Evolutionary conservation across 2,888 invertebrate species (phyloP).

Genomic region (Drosophila kuntzei): DNA sequence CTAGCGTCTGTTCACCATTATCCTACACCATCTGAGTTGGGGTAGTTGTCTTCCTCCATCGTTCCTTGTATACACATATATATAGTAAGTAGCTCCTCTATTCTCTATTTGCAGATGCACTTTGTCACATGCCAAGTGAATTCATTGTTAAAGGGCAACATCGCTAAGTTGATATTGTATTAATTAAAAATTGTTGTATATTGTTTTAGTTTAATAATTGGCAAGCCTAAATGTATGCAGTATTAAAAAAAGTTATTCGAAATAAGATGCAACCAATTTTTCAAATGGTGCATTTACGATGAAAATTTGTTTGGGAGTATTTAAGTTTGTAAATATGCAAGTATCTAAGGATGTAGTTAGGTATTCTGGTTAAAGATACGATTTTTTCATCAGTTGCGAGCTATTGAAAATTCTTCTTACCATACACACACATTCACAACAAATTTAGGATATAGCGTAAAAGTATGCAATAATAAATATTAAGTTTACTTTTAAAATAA

Average conservation of each 20-base stretch:
- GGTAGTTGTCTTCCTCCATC: neutral
- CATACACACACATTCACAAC: too few species aligned
- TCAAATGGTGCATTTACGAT: neutral
- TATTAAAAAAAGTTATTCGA: neutral
- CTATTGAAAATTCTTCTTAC: neutral
- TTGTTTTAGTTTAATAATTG: too few species aligned
- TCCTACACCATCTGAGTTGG: neutral
- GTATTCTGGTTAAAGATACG: too few species aligned
- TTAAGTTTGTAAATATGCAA: neutral
- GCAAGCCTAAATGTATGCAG: neutral
- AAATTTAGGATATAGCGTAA: neutral
- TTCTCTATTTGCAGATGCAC: conserved; percentile 64
- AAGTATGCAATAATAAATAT: neutral
- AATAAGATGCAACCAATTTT: neutral
- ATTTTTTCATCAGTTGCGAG: too few species aligned
- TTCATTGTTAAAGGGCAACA: conserved; percentile 42
- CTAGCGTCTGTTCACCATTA: conserved; percentile 30
- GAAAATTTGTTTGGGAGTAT: neutral
- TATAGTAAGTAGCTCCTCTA: neutral
- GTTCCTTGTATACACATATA: neutral
- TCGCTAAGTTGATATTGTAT: too few species aligned
- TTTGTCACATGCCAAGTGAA: conserved; percentile 48
- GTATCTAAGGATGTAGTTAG: neutral
- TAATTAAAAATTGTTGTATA: too few species aligned
- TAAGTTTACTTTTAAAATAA: neutral